Evolutionary conservation across 2,888 invertebrate genomes (phyloP).

Genomic region (Ceramica pisi): DNA sequence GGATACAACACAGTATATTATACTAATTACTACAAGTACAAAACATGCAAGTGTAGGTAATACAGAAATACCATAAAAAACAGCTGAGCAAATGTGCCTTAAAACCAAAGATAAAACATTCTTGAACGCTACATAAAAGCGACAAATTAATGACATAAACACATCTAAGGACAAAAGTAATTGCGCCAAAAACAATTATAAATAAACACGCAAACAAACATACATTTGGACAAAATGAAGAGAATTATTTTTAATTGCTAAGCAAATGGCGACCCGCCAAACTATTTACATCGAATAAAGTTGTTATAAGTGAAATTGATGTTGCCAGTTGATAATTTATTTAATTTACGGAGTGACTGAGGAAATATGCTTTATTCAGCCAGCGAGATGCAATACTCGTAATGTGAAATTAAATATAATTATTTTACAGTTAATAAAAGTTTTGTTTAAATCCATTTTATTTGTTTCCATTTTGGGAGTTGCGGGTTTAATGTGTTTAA

Average conservation of each 20-base stretch:
- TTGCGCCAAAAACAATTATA: slow-evolving; percentile 54
- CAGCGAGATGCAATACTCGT: slow-evolving; percentile 10
- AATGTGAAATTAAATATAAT: slow-evolving; percentile 22
- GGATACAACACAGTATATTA: too few species aligned
- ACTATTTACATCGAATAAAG: slow-evolving; percentile 64
- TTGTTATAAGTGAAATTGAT: slow-evolving; percentile 70
- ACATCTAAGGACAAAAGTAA: slow-evolving; percentile 30
- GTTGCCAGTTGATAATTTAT: slow-evolving; percentile 64
- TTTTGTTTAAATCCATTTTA: slow-evolving; percentile 15
- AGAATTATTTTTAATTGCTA: slow-evolving; percentile 71
- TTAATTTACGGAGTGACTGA: slow-evolving; percentile 68
- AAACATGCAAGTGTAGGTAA: neutral
- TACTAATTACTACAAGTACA: neutral
- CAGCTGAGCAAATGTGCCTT: neutral
- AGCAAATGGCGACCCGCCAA: slow-evolving; percentile 71
- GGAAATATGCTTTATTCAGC: slow-evolving; percentile 34
- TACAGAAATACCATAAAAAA: neutral
- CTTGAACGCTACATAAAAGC: slow-evolving; percentile 13
- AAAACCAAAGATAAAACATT: slow-evolving; percentile 36
- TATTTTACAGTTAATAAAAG: slow-evolving; percentile 5
- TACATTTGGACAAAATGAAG: slow-evolving; percentile 57
- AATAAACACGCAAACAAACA: slow-evolving; percentile 51
- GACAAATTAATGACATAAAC: slow-evolving; percentile 40
- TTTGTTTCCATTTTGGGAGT: neutral
- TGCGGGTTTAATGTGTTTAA: neutral